A percentile compares a stretch with the other conserved stretches of the same genome.
These are phyloP conservation scores for Tapirus terrestris DNA, from an alignment of 2,113 vertebrate species.

Conservation along the genomic window DNA sequence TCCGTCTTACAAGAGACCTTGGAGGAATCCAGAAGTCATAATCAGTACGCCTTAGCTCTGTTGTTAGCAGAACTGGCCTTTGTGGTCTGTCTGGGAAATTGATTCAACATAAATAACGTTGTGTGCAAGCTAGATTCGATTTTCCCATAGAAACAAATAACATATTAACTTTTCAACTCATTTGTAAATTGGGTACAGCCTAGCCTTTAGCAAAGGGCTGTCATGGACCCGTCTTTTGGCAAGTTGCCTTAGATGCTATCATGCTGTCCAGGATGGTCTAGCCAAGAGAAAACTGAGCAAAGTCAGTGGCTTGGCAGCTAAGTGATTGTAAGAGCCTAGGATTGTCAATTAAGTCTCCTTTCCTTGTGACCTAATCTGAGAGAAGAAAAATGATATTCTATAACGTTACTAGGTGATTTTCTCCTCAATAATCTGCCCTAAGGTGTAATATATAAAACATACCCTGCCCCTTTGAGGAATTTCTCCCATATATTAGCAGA, in stretches of 20 bases:
- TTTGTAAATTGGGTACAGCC: background rate
- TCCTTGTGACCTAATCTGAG: background rate
- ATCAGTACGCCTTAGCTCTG: background rate
- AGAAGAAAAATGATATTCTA: slow-evolving; percentile 27
- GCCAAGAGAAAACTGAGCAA: background rate
- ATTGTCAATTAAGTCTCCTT: background rate
- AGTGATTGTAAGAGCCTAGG: background rate
- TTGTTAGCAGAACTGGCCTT: background rate
- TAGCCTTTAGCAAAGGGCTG: background rate
- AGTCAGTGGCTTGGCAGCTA: background rate
- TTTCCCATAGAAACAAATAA: background rate
- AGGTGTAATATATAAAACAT: background rate
- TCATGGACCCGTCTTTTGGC: background rate
- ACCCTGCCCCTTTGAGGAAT: background rate
- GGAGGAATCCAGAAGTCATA: background rate
- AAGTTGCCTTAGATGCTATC: background rate
- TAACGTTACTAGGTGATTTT: background rate
- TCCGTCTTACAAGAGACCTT: background rate
- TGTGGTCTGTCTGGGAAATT: background rate
- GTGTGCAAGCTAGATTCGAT: background rate
- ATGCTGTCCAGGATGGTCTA: background rate
- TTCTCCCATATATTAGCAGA: background rate
- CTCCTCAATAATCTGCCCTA: background rate
- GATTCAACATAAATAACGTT: background rate
- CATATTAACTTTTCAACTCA: background rate